Base-by-base conservation (phyloP, 1,140 invertebrate genomes). In the Mizuhopecten yessoensis region DNA sequence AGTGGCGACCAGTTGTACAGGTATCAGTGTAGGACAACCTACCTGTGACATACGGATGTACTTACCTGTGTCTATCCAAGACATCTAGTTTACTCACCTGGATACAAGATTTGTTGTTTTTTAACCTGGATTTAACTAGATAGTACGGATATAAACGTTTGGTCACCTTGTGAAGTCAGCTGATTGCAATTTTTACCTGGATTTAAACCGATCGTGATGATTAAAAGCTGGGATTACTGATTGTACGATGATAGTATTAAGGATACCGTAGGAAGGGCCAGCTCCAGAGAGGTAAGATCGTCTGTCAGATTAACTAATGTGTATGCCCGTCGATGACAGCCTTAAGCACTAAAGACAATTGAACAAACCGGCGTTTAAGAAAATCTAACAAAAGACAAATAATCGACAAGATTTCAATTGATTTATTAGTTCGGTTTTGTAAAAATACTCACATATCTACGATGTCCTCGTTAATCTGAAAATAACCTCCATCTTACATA, bases 61-160 rank as follows among this genome's bases (percentile, higher is more conserved):
- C 57, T 75, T 75, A 75, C 57, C 57, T 75, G 57, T 75, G 23
- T 0, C 57, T 75, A 75, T 75, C 57, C 57, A 17, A 75, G 57
- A 75, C 9, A 75, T 75, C 57, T 75, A n/a, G 57, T 75, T 49
- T 75, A 75, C 57, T 75, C 57, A 75, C 57, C 57, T 75, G 57
- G 57, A 75, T 75, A 75, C 57, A 75, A 75, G 23, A 7, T 75
- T 17, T 75, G 57, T 75, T 75, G 57, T 75, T 75, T 75, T 57
- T 75, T 75, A 75, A 75, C 57, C 57, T 75, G 57, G 57, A 75
- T 75, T 75, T 75, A 75, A 29, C n/a, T 75, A 75, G 57, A 75
- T 75, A 29, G 9, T 29, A 29, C n/a, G 0, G 57, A 75, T 75
- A 75, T 9, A 75, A 75, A 75, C 23, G 57, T 75, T 75, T 75